Evolutionary conservation across 2,797 vertebrate genomes (phyloP).

Genomic region (Mormyrops attenuatus): DNA sequence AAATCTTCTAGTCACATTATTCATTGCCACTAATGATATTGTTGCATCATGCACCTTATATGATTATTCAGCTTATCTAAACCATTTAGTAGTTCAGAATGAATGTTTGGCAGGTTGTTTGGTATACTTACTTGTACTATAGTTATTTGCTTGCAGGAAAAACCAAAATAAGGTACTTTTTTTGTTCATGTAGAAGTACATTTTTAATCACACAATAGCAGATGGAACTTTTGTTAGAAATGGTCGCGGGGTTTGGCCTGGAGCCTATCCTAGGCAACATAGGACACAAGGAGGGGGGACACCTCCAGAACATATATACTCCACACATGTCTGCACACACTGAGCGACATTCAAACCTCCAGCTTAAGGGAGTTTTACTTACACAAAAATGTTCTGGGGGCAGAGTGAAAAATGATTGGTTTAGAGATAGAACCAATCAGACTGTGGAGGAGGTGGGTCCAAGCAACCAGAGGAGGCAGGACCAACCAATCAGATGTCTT

Average conservation of each 20-base stretch:
- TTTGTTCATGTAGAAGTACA: too few relatives aligned
- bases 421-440: background rate
- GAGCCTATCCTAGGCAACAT: too few relatives aligned
- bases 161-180: background rate
- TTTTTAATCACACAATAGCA: too few relatives aligned
- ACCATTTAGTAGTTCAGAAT: background rate
- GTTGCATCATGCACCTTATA: background rate
- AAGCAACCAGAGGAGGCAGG: background rate
- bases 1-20: background rate
- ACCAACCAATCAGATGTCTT: background rate
- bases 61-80: background rate
- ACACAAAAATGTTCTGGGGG: too few relatives aligned
- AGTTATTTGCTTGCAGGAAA: background rate
- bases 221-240: too few relatives aligned
- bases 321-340: background rate
- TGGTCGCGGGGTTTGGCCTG: too few relatives aligned
- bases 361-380: background rate
- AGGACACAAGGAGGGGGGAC: background rate
- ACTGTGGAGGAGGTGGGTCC: background rate
- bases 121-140: background rate
- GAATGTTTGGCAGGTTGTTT: background rate
- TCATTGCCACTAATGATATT: background rate
- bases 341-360: background rate
- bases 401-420: too few relatives aligned
- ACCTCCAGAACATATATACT: background rate